Evolutionary conservation across 2,888 invertebrate genomes (phyloP).

Genomic region (Chloroclystis v-ata): DNA sequence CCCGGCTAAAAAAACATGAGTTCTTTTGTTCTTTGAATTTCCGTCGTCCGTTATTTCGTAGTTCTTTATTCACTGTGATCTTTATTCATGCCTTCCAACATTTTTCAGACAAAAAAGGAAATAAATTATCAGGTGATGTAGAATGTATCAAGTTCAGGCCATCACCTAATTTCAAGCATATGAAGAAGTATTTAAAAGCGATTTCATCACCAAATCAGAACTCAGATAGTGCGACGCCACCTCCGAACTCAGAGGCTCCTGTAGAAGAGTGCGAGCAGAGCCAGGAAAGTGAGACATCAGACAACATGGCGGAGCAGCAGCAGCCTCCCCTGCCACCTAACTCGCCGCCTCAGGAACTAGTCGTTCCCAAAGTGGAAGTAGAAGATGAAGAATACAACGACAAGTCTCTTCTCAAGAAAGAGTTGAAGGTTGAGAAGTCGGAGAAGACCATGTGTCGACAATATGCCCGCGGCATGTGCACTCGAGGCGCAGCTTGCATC

Average conservation of each 20-base stretch:
- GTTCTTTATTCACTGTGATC: neutral
- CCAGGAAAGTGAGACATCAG: neutral
- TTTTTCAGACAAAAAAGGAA: constrained; percentile 18
- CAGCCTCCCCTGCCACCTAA: constrained; percentile 49
- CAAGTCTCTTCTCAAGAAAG: neutral
- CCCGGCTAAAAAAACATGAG: no score
- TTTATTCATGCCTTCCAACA: neutral
- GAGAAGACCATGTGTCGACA: constrained; percentile 48
- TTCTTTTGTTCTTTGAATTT: no score
- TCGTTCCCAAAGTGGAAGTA: constrained; percentile 41
- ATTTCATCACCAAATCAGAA: constrained; percentile 27
- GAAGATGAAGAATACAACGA: constrained; percentile 36
- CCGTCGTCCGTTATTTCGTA: no score
- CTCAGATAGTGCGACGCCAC: constrained; percentile 12
- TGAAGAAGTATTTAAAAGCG: constrained; percentile 54
- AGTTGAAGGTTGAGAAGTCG: constrained; percentile 3
- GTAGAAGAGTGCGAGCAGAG: constrained; percentile 13
- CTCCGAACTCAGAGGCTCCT: constrained; percentile 4
- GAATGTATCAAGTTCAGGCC: constrained; percentile 48
- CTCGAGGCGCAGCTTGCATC: constrained; percentile 44
- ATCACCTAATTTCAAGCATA: constrained; percentile 57
- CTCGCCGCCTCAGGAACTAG: constrained; percentile 43
- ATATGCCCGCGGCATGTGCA: constrained; percentile 53
- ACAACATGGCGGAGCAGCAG: constrained; percentile 15
- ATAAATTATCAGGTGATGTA: constrained; percentile 35